Evolutionary conservation across 2,888 invertebrate genomes (phyloP), one percentile per base, ranked within the genome.

Genomic region (Rotaria macrura): DNA sequence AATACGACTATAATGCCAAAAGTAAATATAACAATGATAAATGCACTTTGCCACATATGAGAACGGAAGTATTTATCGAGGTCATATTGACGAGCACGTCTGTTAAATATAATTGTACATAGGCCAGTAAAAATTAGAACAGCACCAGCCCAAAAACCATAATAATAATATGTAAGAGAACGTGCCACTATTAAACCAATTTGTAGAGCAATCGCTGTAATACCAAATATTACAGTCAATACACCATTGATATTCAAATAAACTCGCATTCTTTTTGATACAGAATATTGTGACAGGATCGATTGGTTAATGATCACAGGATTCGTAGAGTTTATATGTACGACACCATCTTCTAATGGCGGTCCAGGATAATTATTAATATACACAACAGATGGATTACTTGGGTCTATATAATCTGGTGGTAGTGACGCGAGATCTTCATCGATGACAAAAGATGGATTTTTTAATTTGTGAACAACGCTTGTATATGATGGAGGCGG

Each of bases 401-500:
- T 23, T 12, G 17, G 20, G 25, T 79, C 43, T 1, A 14, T 2
- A 79, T 79, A 79, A 79, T 12, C 12, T 79, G 79, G 79, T n/a
- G 79, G 43, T 34, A 23, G n/a, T 17, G 65, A 17, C 2, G 23
- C 20, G 10, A 23, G n/a, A 43, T 43, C 6, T 1, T 40, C 3
- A 25, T 14, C 7, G 9, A 43, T 25, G 23, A 14, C 4, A 12
- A 6, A 25, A 25, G 40, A 10, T 25, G 9, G 14, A n/a, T 79
- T n/a, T 25, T 79, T 43, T n/a, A 43, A n/a, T 79, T 79, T 79
- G 43, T 79, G 14, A 40, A 79, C n/a, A 25, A 43, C 43, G n/a
- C 79, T 79, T n/a, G 43, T 43, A 79, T 79, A 79, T 79, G 79
- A 43, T 43, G 79, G 79, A 12, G 79, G 79, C 43, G 79, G 79